Percentiles rank a stretch among this genome's conserved stretches.
Evolutionary conservation across 2,888 invertebrate genomes (phyloP).

Genomic region (Antitype chi): DNA sequence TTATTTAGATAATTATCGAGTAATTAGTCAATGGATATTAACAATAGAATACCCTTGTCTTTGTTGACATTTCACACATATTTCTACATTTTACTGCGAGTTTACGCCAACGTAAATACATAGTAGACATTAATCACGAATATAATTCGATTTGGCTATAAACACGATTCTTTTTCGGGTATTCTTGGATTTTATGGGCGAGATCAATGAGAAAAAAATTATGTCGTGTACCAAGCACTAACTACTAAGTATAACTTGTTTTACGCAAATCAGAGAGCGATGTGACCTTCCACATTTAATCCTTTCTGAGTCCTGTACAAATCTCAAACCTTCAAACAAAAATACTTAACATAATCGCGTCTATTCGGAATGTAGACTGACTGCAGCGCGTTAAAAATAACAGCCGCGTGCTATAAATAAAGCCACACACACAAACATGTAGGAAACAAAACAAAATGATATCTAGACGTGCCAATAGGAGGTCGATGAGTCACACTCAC

Average conservation of each 20-base stretch:
- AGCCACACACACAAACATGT: constrained; percentile 35
- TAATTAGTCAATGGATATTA: constrained; percentile 56
- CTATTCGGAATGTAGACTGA: constrained; percentile 55
- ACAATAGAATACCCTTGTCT: constrained; percentile 42
- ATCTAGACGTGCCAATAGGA: constrained; percentile 71
- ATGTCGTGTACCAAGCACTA: background rate
- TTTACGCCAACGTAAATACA: constrained; percentile 15
- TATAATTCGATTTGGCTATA: background rate
- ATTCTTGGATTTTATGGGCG: background rate
- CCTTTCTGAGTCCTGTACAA: background rate
- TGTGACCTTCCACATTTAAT: background rate
- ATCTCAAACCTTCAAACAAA: constrained; percentile 18
- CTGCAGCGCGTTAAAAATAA: constrained; percentile 65
- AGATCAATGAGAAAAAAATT: background rate
- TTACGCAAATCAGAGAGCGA: background rate
- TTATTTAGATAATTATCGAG: constrained; percentile 64
- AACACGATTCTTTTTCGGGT: background rate
- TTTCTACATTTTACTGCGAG: constrained; percentile 8
- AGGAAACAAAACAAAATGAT: constrained; percentile 63
- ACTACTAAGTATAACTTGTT: background rate
- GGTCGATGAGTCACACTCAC: constrained; percentile 70
- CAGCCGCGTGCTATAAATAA: constrained; percentile 56
- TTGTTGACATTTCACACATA: constrained; percentile 39
- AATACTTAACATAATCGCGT: constrained; percentile 37
- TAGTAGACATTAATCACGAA: constrained; percentile 9